Percentiles rank a stretch among this genome's conserved stretches.
Conservation (phyloP, 2,888 invertebrate species). For the Heliconius aoede region DNA sequence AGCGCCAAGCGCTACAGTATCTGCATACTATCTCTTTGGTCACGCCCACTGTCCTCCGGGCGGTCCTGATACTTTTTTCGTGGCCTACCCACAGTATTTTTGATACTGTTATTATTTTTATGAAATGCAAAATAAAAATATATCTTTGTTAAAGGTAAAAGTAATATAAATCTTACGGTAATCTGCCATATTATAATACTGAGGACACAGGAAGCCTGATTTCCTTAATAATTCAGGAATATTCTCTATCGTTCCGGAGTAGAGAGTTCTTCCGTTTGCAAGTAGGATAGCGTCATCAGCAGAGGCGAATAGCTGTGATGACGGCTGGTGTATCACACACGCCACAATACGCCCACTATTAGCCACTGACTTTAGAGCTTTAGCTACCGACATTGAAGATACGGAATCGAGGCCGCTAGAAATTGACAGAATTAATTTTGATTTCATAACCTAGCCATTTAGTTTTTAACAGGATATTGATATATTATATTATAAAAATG, state of each 20-base stretch:
- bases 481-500: too few relatives aligned
- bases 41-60: too few relatives aligned
- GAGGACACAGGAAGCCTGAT: conserved; percentile 87
- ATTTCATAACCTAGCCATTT: too few relatives aligned
- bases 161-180: conserved; percentile 83
- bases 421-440: conserved; percentile 11
- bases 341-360: conserved; percentile 87
- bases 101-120: too few relatives aligned
- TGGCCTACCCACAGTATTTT: too few relatives aligned
- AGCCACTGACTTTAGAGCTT: conserved; percentile 85
- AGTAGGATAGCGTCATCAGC: conserved; percentile 89
- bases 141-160: neutral
- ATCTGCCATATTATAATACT: conserved; percentile 91
- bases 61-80: too few relatives aligned
- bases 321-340: conserved; percentile 92
- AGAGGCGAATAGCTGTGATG: conserved; percentile 88
- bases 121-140: too few relatives aligned
- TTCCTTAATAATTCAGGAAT: conserved; percentile 84
- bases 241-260: conserved; percentile 85
- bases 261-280: conserved; percentile 87
- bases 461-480: too few relatives aligned
- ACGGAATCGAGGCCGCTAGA: conserved; percentile 85
- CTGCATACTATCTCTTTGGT: too few relatives aligned
- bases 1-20: too few relatives aligned
- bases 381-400: conserved; percentile 87